Conservation (phyloP, 2,888 invertebrate species). For the Herminia tarsipennalis region DNA sequence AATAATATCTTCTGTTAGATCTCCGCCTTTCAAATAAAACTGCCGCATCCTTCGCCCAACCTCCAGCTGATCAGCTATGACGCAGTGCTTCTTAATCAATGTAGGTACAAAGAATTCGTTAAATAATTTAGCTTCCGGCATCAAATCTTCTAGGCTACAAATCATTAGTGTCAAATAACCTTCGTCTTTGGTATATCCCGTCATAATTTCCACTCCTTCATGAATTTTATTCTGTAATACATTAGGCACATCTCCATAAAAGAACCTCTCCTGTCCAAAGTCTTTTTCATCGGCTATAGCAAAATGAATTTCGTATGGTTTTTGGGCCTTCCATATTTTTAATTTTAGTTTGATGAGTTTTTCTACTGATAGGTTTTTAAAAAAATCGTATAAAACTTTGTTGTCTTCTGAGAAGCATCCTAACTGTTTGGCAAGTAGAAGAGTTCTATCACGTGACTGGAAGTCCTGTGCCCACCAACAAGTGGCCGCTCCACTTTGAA, state of each 20-base stretch:
- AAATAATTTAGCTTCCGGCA: conserved; percentile 49
- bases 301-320: conserved; percentile 44
- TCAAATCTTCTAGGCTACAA: conserved; percentile 31
- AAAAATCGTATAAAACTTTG: conserved; percentile 59
- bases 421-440: conserved; percentile 54
- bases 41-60: conserved; percentile 52
- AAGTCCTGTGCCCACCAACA: conserved; percentile 78
- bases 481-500: conserved; percentile 89
- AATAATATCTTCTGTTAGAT: conserved; percentile 45
- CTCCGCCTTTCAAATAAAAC: conserved; percentile 51
- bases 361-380: conserved; percentile 55
- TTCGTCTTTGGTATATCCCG: conserved; percentile 90
- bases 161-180: conserved; percentile 67
- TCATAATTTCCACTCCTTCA: conserved; percentile 87
- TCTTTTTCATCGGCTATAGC: conserved; percentile 55
- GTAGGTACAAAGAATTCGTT: conserved; percentile 58
- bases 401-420: conserved; percentile 59
- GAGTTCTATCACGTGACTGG: conserved; percentile 78
- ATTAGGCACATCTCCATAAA: conserved; percentile 58
- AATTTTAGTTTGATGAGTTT: conserved; percentile 42
- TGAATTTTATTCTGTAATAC: conserved; percentile 76
- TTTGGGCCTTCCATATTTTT: conserved; percentile 41
- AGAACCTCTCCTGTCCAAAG: conserved; percentile 61
- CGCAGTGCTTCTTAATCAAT: conserved; percentile 44
- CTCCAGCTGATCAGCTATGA: conserved; percentile 50